phyloP scores from a whole-genome alignment of 2,113 vertebrate genomes.

The Pseudorectes ferrugineus region DNA sequence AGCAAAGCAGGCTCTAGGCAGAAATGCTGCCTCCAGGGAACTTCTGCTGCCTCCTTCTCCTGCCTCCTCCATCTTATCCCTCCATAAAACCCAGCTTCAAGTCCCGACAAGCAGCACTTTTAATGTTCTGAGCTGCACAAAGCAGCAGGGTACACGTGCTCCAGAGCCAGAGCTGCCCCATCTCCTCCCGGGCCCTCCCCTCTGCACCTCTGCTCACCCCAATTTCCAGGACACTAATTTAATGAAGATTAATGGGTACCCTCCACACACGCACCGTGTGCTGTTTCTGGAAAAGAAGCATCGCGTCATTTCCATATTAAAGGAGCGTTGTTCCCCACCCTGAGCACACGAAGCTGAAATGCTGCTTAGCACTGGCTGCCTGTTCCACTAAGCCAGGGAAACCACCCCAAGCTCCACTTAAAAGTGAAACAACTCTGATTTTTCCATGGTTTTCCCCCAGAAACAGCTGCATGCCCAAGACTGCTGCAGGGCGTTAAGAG shows the following conservation, averaged over 20 bases:
- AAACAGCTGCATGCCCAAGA: neutral
- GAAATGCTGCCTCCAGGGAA: neutral
- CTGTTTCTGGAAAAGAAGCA: neutral
- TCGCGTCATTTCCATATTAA: slow-evolving; percentile 3
- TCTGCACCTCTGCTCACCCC: neutral
- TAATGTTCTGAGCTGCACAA: neutral
- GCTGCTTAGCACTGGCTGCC: neutral
- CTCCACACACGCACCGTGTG: neutral
- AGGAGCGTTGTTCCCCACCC: neutral
- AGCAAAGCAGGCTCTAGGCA: neutral
- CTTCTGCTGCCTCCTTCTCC: neutral
- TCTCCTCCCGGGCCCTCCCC: neutral
- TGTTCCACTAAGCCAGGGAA: neutral
- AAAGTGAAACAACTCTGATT: neutral
- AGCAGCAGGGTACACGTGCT: neutral
- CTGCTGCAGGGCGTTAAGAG: neutral
- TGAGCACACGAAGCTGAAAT: neutral
- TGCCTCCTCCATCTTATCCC: neutral
- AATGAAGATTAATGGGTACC: slow-evolving; percentile 25
- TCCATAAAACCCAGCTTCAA: neutral
- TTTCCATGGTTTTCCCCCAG: accelerated
- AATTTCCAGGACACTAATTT: neutral
- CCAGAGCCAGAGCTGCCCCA: neutral
- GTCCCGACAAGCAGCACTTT: neutral
- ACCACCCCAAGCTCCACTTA: neutral